Conservation (phyloP, 2,888 invertebrate species). For the Sturmia bella region DNA sequence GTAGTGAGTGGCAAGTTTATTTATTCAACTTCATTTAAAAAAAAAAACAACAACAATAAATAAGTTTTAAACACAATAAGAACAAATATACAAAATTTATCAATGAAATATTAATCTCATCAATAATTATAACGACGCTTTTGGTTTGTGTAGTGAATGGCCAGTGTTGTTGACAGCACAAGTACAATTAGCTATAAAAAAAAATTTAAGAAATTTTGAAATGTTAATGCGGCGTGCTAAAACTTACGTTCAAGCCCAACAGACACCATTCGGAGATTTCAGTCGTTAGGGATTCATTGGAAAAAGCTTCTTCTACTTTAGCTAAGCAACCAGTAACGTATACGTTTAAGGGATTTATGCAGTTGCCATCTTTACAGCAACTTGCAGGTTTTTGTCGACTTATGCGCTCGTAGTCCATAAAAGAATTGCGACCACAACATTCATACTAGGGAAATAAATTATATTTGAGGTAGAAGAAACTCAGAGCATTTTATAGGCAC, state of each 20-base stretch:
- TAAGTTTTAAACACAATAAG: conserved; percentile 32
- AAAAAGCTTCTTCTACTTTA: conserved; percentile 75
- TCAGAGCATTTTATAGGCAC: conserved; percentile 3
- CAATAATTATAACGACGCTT: conserved; percentile 77
- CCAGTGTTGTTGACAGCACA: conserved; percentile 74
- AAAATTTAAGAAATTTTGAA: not conserved
- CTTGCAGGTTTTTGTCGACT: conserved; percentile 73
- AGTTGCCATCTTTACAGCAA: conserved; percentile 77
- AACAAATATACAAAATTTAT: conserved; percentile 14
- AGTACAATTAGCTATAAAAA: conserved; percentile 73
- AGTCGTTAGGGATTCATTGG: conserved; percentile 74
- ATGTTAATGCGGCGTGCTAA: not conserved
- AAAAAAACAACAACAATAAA: conserved; percentile 42
- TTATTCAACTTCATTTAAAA: conserved; percentile 31
- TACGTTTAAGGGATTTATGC: conserved; percentile 76
- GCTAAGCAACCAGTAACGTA: conserved; percentile 74
- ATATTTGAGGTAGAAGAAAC: not conserved
- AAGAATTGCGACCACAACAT: conserved; percentile 78
- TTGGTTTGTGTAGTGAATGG: conserved; percentile 78
- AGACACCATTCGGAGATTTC: conserved; percentile 75
- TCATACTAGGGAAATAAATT: conserved; percentile 70
- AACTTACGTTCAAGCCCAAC: conserved; percentile 76
- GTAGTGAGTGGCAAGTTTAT: conserved; percentile 60
- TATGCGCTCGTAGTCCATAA: conserved; percentile 75
- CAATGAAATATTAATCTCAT: conserved; percentile 49